These are phyloP conservation scores for Chamaedrilus cognettii DNA, from an alignment of 2,888 invertebrate genomes.

Conservation along the genomic window DNA sequence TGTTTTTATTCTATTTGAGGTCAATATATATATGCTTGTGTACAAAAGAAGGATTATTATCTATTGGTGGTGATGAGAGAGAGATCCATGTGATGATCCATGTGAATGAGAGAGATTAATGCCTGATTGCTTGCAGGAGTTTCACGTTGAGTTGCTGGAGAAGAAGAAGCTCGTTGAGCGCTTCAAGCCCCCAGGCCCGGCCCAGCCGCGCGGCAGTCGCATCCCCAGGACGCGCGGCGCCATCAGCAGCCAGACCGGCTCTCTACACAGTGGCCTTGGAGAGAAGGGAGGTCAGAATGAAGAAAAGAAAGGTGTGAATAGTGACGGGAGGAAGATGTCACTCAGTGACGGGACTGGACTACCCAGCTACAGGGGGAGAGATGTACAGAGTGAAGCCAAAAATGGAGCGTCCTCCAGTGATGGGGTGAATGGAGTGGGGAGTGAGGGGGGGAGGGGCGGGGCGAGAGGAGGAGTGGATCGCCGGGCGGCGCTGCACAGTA, in stretches of 20 bases:
- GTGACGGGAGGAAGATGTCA: background rate
- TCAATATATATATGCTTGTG: no score
- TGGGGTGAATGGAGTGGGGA: no score
- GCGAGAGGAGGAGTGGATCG: slow-evolving; percentile 35
- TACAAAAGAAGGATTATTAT: no score
- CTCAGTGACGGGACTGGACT: no score
- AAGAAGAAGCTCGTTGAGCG: slow-evolving; percentile 54
- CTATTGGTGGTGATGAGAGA: no score
- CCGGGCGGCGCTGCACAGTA: slow-evolving; percentile 51
- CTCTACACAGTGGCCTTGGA: no score
- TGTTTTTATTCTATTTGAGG: no score
- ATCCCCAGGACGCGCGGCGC: background rate
- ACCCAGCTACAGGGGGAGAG: no score
- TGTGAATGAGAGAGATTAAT: no score
- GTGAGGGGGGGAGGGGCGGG: background rate
- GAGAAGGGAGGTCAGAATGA: background rate
- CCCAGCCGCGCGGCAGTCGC: background rate
- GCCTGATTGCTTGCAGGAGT: slow-evolving; percentile 49
- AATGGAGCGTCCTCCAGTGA: no score
- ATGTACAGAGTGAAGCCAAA: background rate
- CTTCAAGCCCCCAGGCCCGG: slow-evolving; percentile 43
- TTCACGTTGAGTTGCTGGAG: slow-evolving; percentile 54
- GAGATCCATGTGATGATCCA: no score
- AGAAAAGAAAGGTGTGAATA: background rate
- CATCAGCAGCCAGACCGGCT: background rate